A percentile compares a stretch with the other conserved stretches of the same genome.
Conservation (phyloP, 1,140 invertebrate genomes). For the Leptopilina boulardi region DNA sequence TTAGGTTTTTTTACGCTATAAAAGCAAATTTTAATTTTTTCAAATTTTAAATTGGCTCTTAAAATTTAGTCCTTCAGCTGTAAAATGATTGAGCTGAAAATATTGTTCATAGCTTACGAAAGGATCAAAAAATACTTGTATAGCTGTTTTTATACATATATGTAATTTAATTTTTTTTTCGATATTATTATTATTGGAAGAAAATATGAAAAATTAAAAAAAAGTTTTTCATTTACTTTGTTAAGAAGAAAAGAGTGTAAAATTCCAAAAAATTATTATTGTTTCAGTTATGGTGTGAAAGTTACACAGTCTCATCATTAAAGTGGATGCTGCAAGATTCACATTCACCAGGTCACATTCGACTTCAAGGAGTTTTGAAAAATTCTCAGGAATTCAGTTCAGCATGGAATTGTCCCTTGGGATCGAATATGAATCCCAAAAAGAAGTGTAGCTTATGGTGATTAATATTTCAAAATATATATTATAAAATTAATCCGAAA, state of each 20-base stretch:
- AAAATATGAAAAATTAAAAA: too few species aligned
- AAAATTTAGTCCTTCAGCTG: too few species aligned
- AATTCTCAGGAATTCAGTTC: slow-evolving; percentile 91
- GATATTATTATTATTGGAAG: too few species aligned
- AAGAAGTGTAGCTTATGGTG: slow-evolving; percentile 86
- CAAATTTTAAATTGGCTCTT: too few species aligned
- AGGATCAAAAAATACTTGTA: too few species aligned
- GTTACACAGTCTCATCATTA: slow-evolving; percentile 79
- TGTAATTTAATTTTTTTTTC: too few species aligned
- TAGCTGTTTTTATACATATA: too few species aligned
- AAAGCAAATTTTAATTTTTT: too few species aligned
- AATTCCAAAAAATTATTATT: slow-evolving; percentile 47
- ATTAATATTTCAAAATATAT: slow-evolving; percentile 29
- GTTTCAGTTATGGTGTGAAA: slow-evolving; percentile 86
- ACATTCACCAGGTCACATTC: slow-evolving; percentile 85
- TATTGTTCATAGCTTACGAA: too few species aligned
- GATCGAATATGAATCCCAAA: slow-evolving; percentile 89
- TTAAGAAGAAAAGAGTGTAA: not conserved
- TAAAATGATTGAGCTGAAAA: too few species aligned
- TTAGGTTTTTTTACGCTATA: too few species aligned
- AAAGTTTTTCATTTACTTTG: too few species aligned
- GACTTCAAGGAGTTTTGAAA: slow-evolving; percentile 88
- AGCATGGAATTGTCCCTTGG: slow-evolving; percentile 86
- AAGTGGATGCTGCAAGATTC: slow-evolving; percentile 82
- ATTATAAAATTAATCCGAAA: not conserved